phyloP scores from a whole-genome alignment of 2,797 vertebrate species.

The Mus spretus region DNA sequence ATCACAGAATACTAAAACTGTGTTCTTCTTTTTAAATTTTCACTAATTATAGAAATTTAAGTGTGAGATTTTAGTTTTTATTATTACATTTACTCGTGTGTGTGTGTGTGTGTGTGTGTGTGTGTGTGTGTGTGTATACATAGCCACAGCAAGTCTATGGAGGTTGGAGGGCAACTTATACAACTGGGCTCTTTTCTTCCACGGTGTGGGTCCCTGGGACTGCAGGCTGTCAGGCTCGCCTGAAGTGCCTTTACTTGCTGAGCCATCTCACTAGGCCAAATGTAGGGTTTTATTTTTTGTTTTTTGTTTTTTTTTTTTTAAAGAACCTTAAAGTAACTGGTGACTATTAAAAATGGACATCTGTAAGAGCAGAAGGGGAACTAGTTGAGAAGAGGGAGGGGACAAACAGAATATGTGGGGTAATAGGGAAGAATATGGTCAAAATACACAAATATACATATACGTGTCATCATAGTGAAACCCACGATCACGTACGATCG shows the following conservation, averaged over 20 bases:
- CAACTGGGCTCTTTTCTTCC: background rate
- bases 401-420: background rate
- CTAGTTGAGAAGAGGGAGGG: background rate
- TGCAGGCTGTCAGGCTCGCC: background rate
- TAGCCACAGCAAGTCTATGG: background rate
- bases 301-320: no score
- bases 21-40: background rate
- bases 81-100: background rate
- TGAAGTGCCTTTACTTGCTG: background rate
- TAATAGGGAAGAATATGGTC: background rate
- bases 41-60: background rate
- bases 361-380: background rate
- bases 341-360: background rate
- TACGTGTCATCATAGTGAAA: conserved; percentile 18
- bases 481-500: background rate
- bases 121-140: background rate
- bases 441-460: background rate
- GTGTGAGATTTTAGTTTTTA: background rate
- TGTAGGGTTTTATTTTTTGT: background rate
- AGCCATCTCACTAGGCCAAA: background rate
- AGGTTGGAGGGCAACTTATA: background rate
- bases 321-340: background rate
- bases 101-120: background rate
- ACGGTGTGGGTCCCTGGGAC: background rate
- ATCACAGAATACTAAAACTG: no score